phyloP scores from a whole-genome alignment of 2,888 invertebrate genomes.

The Parnassius mnemosyne region DNA sequence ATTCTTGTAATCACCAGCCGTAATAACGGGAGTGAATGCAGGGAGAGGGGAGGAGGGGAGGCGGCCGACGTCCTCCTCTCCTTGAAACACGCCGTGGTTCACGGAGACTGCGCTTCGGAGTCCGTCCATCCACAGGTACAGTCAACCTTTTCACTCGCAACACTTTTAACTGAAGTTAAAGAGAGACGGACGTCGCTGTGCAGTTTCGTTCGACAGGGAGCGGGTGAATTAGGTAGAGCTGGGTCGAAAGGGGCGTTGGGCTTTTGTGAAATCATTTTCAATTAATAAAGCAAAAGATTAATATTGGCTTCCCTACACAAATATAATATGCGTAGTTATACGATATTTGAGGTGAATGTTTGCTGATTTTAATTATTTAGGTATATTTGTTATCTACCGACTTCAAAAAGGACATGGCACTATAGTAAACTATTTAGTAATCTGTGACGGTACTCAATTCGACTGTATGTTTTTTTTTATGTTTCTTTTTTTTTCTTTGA shows the following conservation, averaged over 20 bases:
- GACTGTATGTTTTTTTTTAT: no score
- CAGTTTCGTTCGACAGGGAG: conserved; percentile 19
- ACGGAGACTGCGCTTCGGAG: conserved; percentile 83
- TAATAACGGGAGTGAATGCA: conserved; percentile 75
- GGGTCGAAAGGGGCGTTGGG: conserved; percentile 27
- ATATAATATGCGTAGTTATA: conserved; percentile 4
- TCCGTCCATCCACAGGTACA: conserved; percentile 77
- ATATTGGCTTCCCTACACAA: conserved; percentile 23
- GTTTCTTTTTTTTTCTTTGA: no score
- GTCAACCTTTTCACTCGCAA: conserved; percentile 44
- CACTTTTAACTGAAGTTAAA: conserved; percentile 14
- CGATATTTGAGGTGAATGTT: conserved; percentile 5
- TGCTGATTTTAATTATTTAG: neutral
- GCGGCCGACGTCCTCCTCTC: conserved; percentile 94
- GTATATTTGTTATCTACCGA: no score
- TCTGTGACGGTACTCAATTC: no score
- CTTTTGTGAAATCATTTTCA: conserved; percentile 51
- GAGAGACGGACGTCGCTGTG: conserved; percentile 33
- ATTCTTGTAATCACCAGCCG: conserved; percentile 43
- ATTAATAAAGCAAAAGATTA: conserved; percentile 54
- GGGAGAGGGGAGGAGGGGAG: conserved; percentile 82
- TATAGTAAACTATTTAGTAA: no score
- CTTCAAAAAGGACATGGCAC: no score
- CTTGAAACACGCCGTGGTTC: conserved; percentile 92
- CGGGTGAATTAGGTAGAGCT: conserved; percentile 29